Evolutionary conservation across 2,888 invertebrate genomes (phyloP), one percentile per base, ranked within the genome.

Genomic region (Arrhopalites spinosus): DNA sequence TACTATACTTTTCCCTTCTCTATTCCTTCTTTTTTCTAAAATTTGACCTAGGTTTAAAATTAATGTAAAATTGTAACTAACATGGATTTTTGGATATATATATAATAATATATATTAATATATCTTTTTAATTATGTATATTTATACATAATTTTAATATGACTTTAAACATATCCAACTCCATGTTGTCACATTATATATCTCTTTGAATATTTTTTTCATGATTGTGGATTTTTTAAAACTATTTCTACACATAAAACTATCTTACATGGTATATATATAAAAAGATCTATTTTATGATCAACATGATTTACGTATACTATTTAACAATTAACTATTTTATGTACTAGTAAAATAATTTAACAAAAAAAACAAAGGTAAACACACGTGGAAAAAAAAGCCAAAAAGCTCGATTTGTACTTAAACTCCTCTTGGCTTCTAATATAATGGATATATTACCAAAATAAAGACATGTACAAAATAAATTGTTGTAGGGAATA

Each of bases 351-450:
- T 17, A 53, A 17, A 59, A 59, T 59, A 59, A 59, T 20, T 25
- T 59, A 53, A 53, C 20, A 53, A 53, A n/a, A n/a, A n/a, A 45
- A 36, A 36, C 36, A 36, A 36, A 36, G 36, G 36, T 36, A 63
- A 63, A 63, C 17, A 17, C 17, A 66, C 43, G 43, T 43, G 47
- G 45, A 68, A 11, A 36, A 36, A 36, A 68, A 68, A 47, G 47
- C 36, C 20, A 47, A 68, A 45, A 68, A 68, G 67, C 67, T 68
- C 67, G 43, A 47, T 68, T 68, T 68, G 67, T 68, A 68, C 67
- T 68, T 68, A 13, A 36, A 66, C 7, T 36, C 36, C 5, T 29
- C 30, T 63, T 25, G 27, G 30, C 17, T 29, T 8, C 30, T 27
- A 29, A 3, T 36, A 36, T 36, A n/a, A n/a, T n/a, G n/a, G n/a